Evolutionary conservation across 2,113 vertebrate genomes (phyloP), one percentile per base, ranked within the genome.

Genomic region (Daboia siamensis): DNA sequence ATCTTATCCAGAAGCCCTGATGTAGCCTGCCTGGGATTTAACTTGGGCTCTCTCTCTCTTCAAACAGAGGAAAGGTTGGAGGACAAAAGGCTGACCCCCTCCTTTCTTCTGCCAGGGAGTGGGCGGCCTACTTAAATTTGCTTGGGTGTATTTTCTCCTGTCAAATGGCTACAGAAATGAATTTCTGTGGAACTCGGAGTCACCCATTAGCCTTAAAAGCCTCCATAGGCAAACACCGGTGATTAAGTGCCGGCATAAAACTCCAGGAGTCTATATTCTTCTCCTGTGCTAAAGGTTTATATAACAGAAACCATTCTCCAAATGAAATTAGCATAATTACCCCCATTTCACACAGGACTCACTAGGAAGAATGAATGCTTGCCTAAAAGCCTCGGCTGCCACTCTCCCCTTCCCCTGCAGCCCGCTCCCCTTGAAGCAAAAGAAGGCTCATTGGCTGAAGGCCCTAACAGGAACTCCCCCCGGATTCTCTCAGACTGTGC

Each of bases 191-290:
- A 92, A 59, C 91, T 59, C 74, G 46, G 46, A 94, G 92, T 90
- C 93, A 93, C 92, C 92, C 92, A 95, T 96, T 97, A 96, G 93
- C 94, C 93, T 95, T 96, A 96, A 95, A 95, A 97, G 94, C 95
- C 92, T 93, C 94, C 91, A 29, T 87, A 90, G 54, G 91, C 93
- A 90, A 95, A 94, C 93, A 8, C 90, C 55, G 87, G 17, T 89
- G 91, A 96, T 92, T 96, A 95, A 96, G 91, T 88, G 55, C 33
- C 7, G 5, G 52, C 0, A 0, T 0, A 2, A 91, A 80, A n/a
- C 94, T 33, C 17, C 29, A 13, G 74, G 54, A 90, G 3, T 87
- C 91, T 92, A 1, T 92, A 91, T 24, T 90, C 91, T 93, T 94
- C 91, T 93, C 54, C 5, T 0, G 13, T 74, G 69, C 88, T 91